Evolutionary conservation across 2,888 invertebrate species (phyloP).

Genomic region (Imbricaverruca yamaguchii): DNA sequence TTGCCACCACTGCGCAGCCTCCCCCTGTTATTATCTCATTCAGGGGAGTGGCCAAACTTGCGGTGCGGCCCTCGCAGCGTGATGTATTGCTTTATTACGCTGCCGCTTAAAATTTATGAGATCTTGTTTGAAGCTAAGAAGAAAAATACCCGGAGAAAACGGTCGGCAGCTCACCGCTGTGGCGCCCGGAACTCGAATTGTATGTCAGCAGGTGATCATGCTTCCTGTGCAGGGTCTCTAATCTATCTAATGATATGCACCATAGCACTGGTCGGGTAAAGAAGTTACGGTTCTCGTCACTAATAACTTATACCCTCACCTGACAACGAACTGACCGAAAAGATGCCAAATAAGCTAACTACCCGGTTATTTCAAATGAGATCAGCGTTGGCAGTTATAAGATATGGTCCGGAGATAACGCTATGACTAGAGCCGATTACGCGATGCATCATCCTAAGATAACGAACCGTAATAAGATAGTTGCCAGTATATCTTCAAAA

Average conservation of each 20-base stretch:
- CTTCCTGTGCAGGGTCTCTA: neutral
- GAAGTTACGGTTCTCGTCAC: too few relatives aligned
- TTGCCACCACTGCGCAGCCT: neutral
- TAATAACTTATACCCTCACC: too few relatives aligned
- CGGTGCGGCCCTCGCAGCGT: neutral
- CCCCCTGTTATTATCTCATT: conserved; percentile 15
- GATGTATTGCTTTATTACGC: conserved; percentile 21
- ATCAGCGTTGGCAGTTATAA: too few relatives aligned
- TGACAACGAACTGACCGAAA: too few relatives aligned
- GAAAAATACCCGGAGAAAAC: conserved; percentile 20
- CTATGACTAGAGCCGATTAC: too few relatives aligned
- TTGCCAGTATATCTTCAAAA: too few relatives aligned
- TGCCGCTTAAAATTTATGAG: conserved; percentile 3
- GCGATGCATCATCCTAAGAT: too few relatives aligned
- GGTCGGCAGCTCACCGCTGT: neutral
- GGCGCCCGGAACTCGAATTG: neutral
- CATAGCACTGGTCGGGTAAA: too few relatives aligned
- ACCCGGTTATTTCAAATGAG: neutral
- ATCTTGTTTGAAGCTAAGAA: conserved; percentile 16
- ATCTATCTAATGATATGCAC: too few relatives aligned
- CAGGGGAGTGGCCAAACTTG: conserved; percentile 21
- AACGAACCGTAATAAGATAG: too few relatives aligned
- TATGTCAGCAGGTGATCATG: neutral
- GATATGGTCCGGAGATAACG: too few relatives aligned
- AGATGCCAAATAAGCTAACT: too few relatives aligned